Base-by-base conservation (phyloP, 1,140 invertebrate species). In the Drosophila punjabiensis region DNA sequence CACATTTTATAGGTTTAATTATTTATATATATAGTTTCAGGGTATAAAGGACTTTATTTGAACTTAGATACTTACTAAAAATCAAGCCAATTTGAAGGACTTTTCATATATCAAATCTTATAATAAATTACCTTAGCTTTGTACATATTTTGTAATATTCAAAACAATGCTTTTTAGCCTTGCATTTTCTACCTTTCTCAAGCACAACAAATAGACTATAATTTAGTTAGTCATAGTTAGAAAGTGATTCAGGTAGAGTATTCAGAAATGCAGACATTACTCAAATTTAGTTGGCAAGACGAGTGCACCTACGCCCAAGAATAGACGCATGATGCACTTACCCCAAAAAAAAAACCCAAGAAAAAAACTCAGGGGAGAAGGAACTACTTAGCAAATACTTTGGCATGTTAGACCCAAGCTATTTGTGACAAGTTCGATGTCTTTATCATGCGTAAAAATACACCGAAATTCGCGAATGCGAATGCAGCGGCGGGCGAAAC, bases 401-500 rank as follows among this genome's bases (percentile, higher is more conserved):
- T 81, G 71, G 86, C 80, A 86, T 87, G 66, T 67, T 53, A 67
- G 14, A 69, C 68, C 60, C 65, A 24, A 58, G 67, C 71, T 90
- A 91, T 92, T 91, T 91, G 89, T 91, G 89, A 91, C 89, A 91
- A 91, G 89, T 91, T 91, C 88, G 88, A 89, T 91, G 88, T 91
- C 84, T 90, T 90, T 90, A 90, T 91, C 86, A 90, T 87, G 86
- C 86, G 87, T 83, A 91, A 61, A 68, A 89, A 77, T 79, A 82
- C 77, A 82, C 37, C 4, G 79, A 77, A 84, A 82, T 66, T 68
- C 52, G 73, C 43, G 45, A 70, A 75, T 67, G 65, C 60, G 58
- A 81, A 91, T 37, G 90, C 67, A 93, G 48, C 61, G 90, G 52
- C 41, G 48, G 62, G 70, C 47, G 41, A 75, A 79, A 78, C 78